Evolutionary conservation across 2,888 invertebrate genomes (phyloP), one percentile per base, ranked within the genome.

Genomic region (Thera obeliscata): DNA sequence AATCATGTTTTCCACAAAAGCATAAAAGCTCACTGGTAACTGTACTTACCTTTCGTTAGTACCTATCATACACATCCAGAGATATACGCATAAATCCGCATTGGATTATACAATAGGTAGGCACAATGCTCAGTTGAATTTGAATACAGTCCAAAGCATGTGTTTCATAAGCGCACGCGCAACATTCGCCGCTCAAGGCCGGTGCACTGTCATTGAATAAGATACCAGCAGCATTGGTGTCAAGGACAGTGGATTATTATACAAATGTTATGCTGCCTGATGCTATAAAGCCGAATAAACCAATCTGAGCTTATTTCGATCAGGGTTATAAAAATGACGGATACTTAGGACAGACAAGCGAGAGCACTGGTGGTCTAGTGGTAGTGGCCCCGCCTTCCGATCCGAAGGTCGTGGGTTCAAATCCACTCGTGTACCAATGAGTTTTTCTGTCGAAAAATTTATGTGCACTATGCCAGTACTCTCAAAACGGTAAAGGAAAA

Each of bases 151-250:
- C 58, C 38, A 58, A 52, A 63, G 54, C 68, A 59, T 73, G 60
- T 63, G 69, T 73, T 67, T 74, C 69, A 58, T 71, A 74, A 67
- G 59, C 69, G 74, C 73, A 71, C 57, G 67, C 78, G 76, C 75
- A 67, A 66, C 70, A 69, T 70, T 75, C 67, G 72, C 65, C 63
- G 56, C 70, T 69, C 75, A 79, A 81, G 79, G 79, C 76, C 74
- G 70, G 58, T 70, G 68, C 67, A 73, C 72, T 74, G 82, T 82
- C 82, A 82, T 82, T 82, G 82, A 72, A 77, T 67, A 71, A 68
- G 68, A 71, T 63, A 64, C 69, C 68, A 66, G 50, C 67, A 62
- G 48, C n/a, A 58, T 65, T 57, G 36, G 57, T 74, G 73, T 70
- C 74, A 74, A 74, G 73, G 74, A 74, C 73, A 70, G 52, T 52